Base-by-base conservation (phyloP, 2,797 vertebrate species). In the Sebastes flavidus region DNA sequence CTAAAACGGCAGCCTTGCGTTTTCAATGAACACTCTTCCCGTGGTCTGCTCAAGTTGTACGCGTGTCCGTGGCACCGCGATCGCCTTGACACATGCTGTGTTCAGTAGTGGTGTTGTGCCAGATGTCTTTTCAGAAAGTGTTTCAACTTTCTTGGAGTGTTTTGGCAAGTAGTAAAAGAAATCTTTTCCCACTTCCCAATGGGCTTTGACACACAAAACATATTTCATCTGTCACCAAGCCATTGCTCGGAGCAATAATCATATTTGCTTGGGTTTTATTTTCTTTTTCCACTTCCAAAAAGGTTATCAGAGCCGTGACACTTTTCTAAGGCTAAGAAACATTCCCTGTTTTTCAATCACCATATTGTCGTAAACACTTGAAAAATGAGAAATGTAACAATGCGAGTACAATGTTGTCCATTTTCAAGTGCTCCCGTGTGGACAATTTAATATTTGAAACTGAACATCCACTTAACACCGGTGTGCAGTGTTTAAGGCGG, bases 401-500 rank as follows among this genome's bases (percentile, higher is more conserved):
- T 67, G 30, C 4, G n/a, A 79, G 69, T 67, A 58, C 52, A 42
- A 8, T 18, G 61, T 20, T 30, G 58, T 83, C 69, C 11, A 2
- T 88, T 71, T 32, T n/a, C 49, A 73, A 84, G 68, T 70, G 74
- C 73, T 89, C 84, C 78, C 77, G 25, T 73, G 83, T 78, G 87
- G 59, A 80, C 42, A 18, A 3, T 88, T 83, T 73, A 84, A 76
- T 73, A 82, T 83, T 70, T 81, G 69, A 67, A 74, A 74, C 20
- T n/a, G 56, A 82, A 72, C 77, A 69, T 82, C 81, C 86, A 87
- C 90, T 89, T 84, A 81, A 87, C 88, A 18, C 36, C 10, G 2
- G 49, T 8, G 65, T 13, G 2, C 30, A 1, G 38, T 63, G 80
- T 87, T 84, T 68, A 81, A 88, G 69, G 88, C 66, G 6, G 82